Evolutionary conservation across 2,113 vertebrate species (phyloP).

Genomic region (Bufo gargarizans): DNA sequence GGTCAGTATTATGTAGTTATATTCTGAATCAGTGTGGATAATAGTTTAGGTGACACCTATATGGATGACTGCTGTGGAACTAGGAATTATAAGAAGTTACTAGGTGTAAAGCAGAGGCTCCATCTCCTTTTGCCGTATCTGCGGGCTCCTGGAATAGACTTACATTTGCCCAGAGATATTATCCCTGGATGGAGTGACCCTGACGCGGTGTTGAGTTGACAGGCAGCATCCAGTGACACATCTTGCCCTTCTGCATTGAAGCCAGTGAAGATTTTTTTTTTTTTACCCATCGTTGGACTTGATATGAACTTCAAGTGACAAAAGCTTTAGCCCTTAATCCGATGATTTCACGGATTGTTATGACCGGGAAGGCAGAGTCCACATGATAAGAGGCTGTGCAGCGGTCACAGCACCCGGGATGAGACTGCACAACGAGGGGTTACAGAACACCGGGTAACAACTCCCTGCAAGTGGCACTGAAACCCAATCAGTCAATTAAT

Average conservation of each 20-base stretch:
- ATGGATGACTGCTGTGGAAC: neutral
- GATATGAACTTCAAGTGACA: constrained; percentile 47
- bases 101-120: neutral
- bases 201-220: neutral
- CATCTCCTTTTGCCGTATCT: neutral
- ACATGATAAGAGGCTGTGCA: neutral
- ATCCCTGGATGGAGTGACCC: neutral
- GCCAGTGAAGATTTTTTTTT: neutral
- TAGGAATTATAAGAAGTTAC: neutral
- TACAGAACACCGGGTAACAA: neutral
- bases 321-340: constrained; percentile 46
- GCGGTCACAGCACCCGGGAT: neutral
- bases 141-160: neutral
- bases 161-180: neutral
- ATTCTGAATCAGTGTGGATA: neutral
- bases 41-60: neutral
- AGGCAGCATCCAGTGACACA: neutral
- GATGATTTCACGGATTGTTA: constrained; percentile 29
- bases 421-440: neutral
- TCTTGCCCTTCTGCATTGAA: neutral
- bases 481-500: neutral
- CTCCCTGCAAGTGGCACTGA: neutral
- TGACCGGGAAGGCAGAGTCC: constrained; percentile 12
- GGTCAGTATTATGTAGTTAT: neutral
- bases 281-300: constrained; percentile 15